Base-by-base conservation (phyloP, 2,888 invertebrate species). In the Synanthedon myopaeformis region DNA sequence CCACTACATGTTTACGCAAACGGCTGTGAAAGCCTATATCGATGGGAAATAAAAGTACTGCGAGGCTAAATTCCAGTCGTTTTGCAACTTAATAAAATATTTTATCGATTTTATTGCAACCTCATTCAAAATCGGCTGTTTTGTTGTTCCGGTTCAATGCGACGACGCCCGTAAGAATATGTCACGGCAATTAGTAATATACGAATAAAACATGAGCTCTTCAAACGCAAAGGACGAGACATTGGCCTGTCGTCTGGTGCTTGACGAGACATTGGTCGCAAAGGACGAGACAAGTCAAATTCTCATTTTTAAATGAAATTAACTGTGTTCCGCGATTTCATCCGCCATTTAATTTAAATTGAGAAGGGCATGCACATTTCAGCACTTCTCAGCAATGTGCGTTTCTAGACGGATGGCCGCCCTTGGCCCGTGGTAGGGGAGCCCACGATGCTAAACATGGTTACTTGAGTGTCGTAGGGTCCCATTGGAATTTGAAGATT, bases 181-280 rank as follows among this genome's bases (percentile, higher is more conserved):
- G 56, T 62, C 58, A 62, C 55, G 56, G 41, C 58, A 59, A 66
- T 65, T 64, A 61, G n/a, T 48, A 55, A 54, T 42, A 53, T 51
- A 57, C 53, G 64, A 67, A 69, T 67, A 57, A 66, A 60, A 61
- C 63, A 67, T 69, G 64, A 64, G 68, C 56, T 61, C 60, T 59
- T 58, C 60, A 60, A 62, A 63, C 61, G 59, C 61, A 45, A 45
- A 45, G 45, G 8, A 13, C 2, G 45, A 8, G n/a, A 45, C 8
- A 14, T 45, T 14, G n/a, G 45, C 45, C 45, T 45, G 45, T 13
- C 13, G 11, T 13, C 45, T n/a, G 45, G 8, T 14, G 12, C 14
- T 45, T 45, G 45, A 45, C 2, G 45, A 8, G n/a, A 45, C 8
- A 14, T 45, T 14, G n/a, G 45, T 13, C 61, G 59, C 61, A 45